Evolutionary conservation across 1,140 invertebrate species (phyloP), one percentile per base, ranked within the genome.

Genomic region (Eupristina koningsbergeri): DNA sequence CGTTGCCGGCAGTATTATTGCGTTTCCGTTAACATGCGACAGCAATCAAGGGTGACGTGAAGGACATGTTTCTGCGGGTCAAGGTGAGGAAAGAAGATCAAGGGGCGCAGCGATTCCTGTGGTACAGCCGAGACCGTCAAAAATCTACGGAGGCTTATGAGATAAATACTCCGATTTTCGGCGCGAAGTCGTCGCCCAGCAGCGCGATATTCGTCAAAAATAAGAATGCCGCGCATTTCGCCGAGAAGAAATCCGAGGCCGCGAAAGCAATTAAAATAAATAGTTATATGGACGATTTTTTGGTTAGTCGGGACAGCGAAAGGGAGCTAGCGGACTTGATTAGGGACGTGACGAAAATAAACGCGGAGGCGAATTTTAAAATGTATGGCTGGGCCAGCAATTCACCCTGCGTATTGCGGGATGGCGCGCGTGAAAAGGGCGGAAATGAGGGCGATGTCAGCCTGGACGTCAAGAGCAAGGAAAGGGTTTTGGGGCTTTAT

Each of bases 131-230:
- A 22, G 77, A 81, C 17, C 71, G 81, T 41, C 17, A 80, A 29
- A 15, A 47, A 45, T 15, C 71, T n/a, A 76, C 80, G n/a, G 84
- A 82, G 1, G 76, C 82, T 7, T 89, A 88, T 39, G 71, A 73
- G 13, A 90, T 92, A 88, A 87, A 82, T 0, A 87, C 86, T 0
- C 86, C 90, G 81, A 89, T 89, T 2, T 91, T 92, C 75, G 90
- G 89, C 0, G 87, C 90, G 0, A 82, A 80, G 3, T 89, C 86
- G 29, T 90, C 89, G 0, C 89, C 88, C 45, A 82, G n/a, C n/a
- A n/a, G n/a, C n/a, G n/a, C n/a, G n/a, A n/a, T n/a, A n/a, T n/a
- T n/a, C n/a, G n/a, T n/a, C n/a, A n/a, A n/a, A n/a, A n/a, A n/a
- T n/a, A n/a, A n/a, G n/a, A n/a, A n/a, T n/a, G n/a, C n/a, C n/a